Percentiles rank a stretch among this genome's conserved stretches.
phyloP scores from a whole-genome alignment of 2,888 invertebrate genomes.

The Phaonia tiefii region DNA sequence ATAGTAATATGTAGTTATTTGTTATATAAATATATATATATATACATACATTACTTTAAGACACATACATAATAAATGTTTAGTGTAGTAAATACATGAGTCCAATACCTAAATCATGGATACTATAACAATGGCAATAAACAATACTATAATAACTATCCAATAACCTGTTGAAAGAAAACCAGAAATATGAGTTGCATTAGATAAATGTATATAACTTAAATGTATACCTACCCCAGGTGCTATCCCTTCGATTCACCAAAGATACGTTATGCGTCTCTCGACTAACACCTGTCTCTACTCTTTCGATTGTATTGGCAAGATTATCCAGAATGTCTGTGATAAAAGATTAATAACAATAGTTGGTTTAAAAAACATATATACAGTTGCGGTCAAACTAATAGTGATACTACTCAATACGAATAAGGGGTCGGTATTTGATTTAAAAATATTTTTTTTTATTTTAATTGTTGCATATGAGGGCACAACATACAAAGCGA shows the following conservation, averaged over 20 bases:
- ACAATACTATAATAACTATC: conserved; percentile 86
- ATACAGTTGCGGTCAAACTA: no score
- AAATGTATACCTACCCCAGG: conserved; percentile 83
- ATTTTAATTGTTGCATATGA: no score
- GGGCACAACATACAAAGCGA: no score
- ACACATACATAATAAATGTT: conserved; percentile 22
- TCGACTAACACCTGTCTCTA: conserved; percentile 84
- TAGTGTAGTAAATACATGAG: not conserved
- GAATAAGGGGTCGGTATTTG: no score
- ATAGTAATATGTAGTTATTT: not conserved
- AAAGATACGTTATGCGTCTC: conserved; percentile 85
- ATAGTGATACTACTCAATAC: no score
- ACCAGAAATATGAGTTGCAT: conserved; percentile 8
- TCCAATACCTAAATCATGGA: conserved; percentile 73
- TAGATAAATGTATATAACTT: not conserved
- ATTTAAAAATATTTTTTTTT: no score
- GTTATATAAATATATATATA: conserved; percentile 33
- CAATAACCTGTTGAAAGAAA: conserved; percentile 83
- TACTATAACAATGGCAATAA: conserved; percentile 85
- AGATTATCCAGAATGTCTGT: conserved; percentile 89
- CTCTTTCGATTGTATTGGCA: conserved; percentile 86
- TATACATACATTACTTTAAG: not conserved
- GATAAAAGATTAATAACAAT: conserved; percentile 54
- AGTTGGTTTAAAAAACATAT: no score
- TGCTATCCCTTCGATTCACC: conserved; percentile 86